Evolutionary conservation across 2,797 vertebrate genomes (phyloP).

Genomic region (Macrochelys suwanniensis): DNA sequence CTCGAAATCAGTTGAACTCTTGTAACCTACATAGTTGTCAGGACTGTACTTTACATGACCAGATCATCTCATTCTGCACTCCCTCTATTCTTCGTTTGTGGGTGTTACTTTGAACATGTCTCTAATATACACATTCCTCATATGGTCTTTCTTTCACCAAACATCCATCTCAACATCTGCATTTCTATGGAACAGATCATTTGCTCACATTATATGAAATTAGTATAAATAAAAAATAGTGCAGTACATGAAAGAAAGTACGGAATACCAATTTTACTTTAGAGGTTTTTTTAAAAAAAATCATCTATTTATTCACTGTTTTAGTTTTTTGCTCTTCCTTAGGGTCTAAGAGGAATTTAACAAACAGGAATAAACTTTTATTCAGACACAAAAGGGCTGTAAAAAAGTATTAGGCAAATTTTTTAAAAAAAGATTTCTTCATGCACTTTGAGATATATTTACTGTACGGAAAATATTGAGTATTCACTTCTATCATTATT

Average conservation of each 20-base stretch:
- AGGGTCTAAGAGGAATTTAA: background rate
- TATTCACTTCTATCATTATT: background rate
- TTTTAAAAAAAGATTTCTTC: background rate
- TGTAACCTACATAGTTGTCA: background rate
- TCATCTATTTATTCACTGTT: background rate
- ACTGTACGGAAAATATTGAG: background rate
- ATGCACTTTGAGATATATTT: conserved; percentile 20
- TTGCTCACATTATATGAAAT: background rate
- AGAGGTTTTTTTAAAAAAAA: background rate
- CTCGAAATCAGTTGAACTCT: background rate
- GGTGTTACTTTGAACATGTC: background rate
- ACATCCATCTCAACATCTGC: background rate
- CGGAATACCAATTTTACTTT: background rate
- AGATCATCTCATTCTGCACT: background rate
- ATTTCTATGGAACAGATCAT: background rate
- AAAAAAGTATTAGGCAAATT: conserved; percentile 4
- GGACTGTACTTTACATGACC: background rate
- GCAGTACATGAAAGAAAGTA: background rate
- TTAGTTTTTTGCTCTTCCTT: background rate
- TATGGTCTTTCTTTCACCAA: background rate
- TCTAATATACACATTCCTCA: background rate
- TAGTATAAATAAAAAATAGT: background rate
- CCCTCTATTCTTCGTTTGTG: background rate
- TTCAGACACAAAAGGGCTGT: background rate
- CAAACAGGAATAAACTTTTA: background rate